Evolutionary conservation across 2,113 vertebrate species (phyloP).

Genomic region (Tragelaphus strepsiceros): DNA sequence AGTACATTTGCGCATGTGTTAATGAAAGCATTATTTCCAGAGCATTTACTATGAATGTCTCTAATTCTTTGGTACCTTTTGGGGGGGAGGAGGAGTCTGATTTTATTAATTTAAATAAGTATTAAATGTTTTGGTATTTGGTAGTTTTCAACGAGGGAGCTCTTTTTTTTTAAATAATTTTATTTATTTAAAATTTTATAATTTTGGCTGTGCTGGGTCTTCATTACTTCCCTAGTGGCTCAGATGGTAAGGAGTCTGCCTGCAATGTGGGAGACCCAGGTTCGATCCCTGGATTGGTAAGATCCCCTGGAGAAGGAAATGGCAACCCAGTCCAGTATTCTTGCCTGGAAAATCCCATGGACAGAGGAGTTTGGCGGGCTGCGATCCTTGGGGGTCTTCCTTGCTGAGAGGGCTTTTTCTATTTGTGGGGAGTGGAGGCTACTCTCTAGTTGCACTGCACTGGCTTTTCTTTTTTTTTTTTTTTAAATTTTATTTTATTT

Average conservation of each 20-base stretch:
- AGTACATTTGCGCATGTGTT: no score
- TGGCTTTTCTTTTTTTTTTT: no score
- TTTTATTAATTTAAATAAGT: background rate
- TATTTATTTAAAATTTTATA: background rate
- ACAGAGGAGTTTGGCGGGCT: background rate
- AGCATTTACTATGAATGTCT: background rate
- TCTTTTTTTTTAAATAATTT: background rate
- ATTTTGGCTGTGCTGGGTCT: background rate
- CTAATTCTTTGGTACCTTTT: background rate
- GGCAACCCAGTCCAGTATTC: background rate
- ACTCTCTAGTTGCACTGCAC: background rate
- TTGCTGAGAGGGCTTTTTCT: background rate
- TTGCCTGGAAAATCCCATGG: background rate
- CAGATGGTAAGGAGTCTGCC: background rate
- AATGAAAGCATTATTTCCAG: background rate
- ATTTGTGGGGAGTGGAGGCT: accelerated
- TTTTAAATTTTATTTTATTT: no score
- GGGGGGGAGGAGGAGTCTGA: background rate
- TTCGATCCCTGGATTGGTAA: background rate
- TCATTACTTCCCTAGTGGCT: background rate
- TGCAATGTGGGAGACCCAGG: background rate
- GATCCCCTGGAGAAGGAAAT: background rate
- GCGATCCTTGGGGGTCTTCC: background rate
- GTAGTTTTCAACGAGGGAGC: background rate
- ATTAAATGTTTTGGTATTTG: background rate